Percentiles rank a stretch among this genome's conserved stretches.
Conservation (phyloP, 2,888 invertebrate genomes). For the Eucera pruinosa region DNA sequence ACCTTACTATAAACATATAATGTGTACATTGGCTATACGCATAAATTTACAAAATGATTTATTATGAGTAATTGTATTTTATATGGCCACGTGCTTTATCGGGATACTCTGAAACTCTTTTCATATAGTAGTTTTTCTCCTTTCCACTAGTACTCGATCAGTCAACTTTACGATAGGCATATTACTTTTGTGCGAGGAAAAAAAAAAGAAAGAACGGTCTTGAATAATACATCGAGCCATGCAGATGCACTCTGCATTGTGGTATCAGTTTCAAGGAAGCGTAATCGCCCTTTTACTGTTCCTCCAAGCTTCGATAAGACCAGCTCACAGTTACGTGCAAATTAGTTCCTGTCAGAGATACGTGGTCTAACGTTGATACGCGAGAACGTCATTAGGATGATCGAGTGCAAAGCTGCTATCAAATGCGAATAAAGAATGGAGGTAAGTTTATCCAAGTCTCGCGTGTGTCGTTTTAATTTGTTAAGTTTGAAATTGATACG, state of each 20-base stretch:
- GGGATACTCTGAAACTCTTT: constrained; percentile 6
- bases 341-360: constrained; percentile 61
- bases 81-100: constrained; percentile 33
- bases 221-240: constrained; percentile 67
- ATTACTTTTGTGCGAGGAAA: constrained; percentile 45
- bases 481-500: constrained; percentile 35
- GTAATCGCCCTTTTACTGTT: constrained; percentile 52
- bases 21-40: no score
- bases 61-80: constrained; percentile 24
- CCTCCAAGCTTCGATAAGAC: constrained; percentile 39
- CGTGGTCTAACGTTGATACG: constrained; percentile 43
- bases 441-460: constrained; percentile 45
- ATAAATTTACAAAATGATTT: neutral
- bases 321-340: constrained; percentile 42
- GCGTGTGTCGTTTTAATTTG: constrained; percentile 49
- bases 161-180: constrained; percentile 62
- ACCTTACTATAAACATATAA: no score
- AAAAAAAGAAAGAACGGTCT: constrained; percentile 33
- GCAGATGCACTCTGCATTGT: constrained; percentile 55
- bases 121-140: constrained; percentile 5
- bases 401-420: constrained; percentile 41
- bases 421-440: constrained; percentile 20
- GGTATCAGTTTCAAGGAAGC: constrained; percentile 53
- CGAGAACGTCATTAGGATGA: constrained; percentile 48
- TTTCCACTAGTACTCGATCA: constrained; percentile 41